A percentile compares a stretch with the other conserved stretches of the same genome.
Evolutionary conservation across 2,888 invertebrate species (phyloP).

Genomic region (Mimas tiliae): DNA sequence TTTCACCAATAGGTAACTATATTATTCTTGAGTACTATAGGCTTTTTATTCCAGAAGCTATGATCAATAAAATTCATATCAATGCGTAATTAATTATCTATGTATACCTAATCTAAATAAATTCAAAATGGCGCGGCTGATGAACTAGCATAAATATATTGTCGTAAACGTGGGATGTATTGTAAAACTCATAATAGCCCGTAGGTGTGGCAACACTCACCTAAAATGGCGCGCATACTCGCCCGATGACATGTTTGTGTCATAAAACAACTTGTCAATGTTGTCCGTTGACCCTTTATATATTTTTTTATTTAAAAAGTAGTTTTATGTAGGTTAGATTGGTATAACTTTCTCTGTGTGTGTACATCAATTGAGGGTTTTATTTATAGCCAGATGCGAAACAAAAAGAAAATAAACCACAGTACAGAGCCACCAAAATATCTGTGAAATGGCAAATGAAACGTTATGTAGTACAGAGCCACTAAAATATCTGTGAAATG

Average conservation of each 20-base stretch:
- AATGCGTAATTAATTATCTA: neutral
- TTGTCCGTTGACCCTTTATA: constrained; percentile 16
- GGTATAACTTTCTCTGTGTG: neutral
- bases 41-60: too few species aligned
- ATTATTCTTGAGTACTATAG: too few species aligned
- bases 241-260: constrained; percentile 19
- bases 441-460: too few species aligned
- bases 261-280: constrained; percentile 19
- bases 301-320: constrained; percentile 7
- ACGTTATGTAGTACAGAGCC: too few species aligned
- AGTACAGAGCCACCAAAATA: too few species aligned
- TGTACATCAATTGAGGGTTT: neutral
- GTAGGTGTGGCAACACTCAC: constrained; percentile 23
- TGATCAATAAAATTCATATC: too few species aligned
- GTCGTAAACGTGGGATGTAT: constrained; percentile 18
- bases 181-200: constrained; percentile 21
- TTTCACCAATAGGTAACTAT: too few species aligned
- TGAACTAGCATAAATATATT: constrained; percentile 2
- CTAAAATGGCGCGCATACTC: constrained; percentile 23
- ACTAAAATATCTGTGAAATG: too few species aligned
- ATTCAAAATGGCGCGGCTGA: neutral
- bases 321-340: neutral
- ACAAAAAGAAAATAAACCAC: too few species aligned
- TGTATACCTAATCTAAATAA: constrained; percentile 2
- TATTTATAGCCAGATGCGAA: too few species aligned